Evolutionary conservation across 1,140 invertebrate species (phyloP), one percentile per base, ranked within the genome.

Genomic region (Calliphora vicina): DNA sequence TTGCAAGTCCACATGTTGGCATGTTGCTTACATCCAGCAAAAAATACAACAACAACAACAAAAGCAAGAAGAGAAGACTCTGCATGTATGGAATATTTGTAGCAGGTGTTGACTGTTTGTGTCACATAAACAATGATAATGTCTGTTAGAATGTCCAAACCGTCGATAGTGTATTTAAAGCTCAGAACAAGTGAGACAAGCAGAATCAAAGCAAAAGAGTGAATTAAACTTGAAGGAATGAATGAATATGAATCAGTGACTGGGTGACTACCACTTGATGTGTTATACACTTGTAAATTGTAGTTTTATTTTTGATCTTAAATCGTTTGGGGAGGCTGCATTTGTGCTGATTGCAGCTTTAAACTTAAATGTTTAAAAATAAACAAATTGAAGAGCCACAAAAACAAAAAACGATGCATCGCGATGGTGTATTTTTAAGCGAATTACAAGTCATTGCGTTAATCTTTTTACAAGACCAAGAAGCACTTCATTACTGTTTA

Each of bases 111-210:
- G 74, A 78, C 74, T 78, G 74, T 43, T 78, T 42, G 74, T 78
- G 74, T 78, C 74, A 43, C 35, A 78, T 78, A 78, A 78, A 78
- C 74, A 78, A 78, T 43, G 74, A 78, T 78, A 78, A 78, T 78
- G 74, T 78, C 74, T 42, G 20, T 78, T 78, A 78, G 74, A 78
- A 78, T 27, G 35, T 78, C 17, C 74, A 78, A 78, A 23, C 12
- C 35, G 35, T 78, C 74, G 35, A 78, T 78, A 74, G 17, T 74
- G 17, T 43, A 43, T 20, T 42, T 45, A 42, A 10, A 25, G 13
- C 17, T 12, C 10, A n/a, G 15, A 78, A 23, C 73, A 25, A 13
- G 23, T 9, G 20, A 35, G 17, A 8, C 35, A 1, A 25, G 8
- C n/a, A 74, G 5, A 25, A 2, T 10, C 20, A 35, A 10, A 35